Evolutionary conservation across 2,888 invertebrate genomes (phyloP), one percentile per base, ranked within the genome.

Genomic region (Globia sparganii): DNA sequence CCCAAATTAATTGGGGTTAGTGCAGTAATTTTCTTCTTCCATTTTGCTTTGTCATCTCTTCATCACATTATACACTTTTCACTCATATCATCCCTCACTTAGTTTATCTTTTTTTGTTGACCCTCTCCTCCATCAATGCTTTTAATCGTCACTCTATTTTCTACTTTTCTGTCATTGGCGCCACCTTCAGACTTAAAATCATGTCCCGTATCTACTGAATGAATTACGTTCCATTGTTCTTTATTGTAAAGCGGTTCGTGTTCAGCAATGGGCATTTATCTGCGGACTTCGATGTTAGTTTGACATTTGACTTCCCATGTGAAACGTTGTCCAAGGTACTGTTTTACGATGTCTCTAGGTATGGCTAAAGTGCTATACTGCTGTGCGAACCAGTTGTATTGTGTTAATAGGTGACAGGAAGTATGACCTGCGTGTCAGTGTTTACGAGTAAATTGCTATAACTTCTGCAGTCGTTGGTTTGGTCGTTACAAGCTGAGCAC

Each of bases 241-340:
- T 43, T 58, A 37, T 75, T 31, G 56, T 46, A 25, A 46, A 75
- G 13, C 53, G 53, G 11, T 46, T 31, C 25, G 28, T 61, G 66
- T 69, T 59, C 15, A 34, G 18, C n/a, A 25, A 2, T 18, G 0
- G 2, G 4, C 40, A 70, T 61, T 56, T 66, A 58, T 77, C 62
- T 71, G 11, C 34, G 11, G 8, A 37, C 46, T 40, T 46, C 59
- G 66, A 81, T 70, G 66, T 70, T 69, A 66, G 59, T 49, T 70
- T 81, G 80, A 81, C 77, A 76, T 61, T 56, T 76, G 76, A 80
- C 66, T 70, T 43, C 18, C 11, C n/a, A 49, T 80, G 61, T 76
- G 56, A 11, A 70, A 81, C n/a, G 25, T 28, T 46, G 69, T 76
- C 53, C 28, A n/a, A 75, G 37, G 28, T 13, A 34, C 80, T 21